phyloP scores from a whole-genome alignment of 2,113 vertebrate species.

The Pelecanus crispus region DNA sequence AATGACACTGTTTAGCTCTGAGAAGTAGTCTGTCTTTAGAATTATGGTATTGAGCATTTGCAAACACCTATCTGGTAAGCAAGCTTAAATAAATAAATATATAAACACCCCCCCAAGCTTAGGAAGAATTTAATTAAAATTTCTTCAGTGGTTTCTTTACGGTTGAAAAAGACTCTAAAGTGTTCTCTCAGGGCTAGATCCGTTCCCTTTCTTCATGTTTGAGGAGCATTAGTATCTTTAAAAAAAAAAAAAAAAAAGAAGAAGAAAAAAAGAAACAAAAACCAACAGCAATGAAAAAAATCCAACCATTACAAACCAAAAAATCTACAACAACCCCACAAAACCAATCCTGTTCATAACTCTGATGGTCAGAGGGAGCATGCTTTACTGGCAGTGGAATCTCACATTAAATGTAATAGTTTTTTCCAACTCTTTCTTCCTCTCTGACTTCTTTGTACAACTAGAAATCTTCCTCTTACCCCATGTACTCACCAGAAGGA shows the following conservation, averaged over 20 bases:
- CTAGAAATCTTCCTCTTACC: neutral
- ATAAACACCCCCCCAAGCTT: neutral
- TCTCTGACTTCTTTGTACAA: neutral
- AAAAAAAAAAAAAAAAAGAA: neutral
- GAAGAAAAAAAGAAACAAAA: neutral
- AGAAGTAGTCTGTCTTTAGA: neutral
- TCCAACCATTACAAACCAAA: neutral
- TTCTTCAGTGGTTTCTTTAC: neutral
- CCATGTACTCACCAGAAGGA: neutral
- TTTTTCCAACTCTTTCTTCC: neutral
- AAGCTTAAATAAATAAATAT: neutral
- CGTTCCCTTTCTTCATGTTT: neutral
- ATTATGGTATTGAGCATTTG: neutral
- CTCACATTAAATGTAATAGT: accelerated
- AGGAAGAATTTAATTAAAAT: neutral
- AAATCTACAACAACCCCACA: neutral
- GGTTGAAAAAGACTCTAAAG: neutral
- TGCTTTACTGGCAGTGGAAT: neutral
- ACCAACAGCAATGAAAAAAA: neutral
- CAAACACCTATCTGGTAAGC: neutral
- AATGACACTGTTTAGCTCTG: neutral
- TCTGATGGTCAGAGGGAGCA: neutral
- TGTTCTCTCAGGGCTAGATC: neutral
- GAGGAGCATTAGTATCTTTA: neutral
- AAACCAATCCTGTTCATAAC: neutral